These are phyloP conservation scores for Enteromius argenteus DNA, from an alignment of 2,797 vertebrate species.

Conservation along the genomic window DNA sequence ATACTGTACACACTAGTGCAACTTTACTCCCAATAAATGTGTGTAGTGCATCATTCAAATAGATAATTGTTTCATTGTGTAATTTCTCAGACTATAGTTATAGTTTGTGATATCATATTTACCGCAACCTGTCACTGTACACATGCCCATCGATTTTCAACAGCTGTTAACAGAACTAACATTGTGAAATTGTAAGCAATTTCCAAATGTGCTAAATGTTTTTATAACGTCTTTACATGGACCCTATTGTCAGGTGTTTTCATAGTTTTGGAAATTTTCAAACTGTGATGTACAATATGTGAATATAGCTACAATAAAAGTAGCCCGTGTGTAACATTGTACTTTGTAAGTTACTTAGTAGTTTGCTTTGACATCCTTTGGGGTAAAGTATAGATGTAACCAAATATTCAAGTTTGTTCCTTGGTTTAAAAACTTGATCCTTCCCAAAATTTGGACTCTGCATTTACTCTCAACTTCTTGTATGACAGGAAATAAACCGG, in stretches of 20 bases:
- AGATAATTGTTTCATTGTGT: neutral
- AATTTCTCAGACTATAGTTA: neutral
- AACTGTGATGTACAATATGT: neutral
- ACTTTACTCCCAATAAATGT: neutral
- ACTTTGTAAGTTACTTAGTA: neutral
- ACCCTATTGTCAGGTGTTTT: too few species aligned
- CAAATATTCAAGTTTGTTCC: neutral
- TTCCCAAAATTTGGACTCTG: neutral
- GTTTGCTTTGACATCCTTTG: neutral
- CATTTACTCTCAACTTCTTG: constrained; percentile 3
- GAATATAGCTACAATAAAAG: neutral
- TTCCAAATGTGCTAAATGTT: neutral
- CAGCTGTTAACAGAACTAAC: neutral
- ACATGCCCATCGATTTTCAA: neutral
- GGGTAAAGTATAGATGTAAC: neutral
- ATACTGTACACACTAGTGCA: neutral
- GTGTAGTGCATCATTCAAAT: neutral
- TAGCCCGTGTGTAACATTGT: neutral
- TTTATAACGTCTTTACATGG: neutral
- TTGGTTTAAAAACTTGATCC: neutral
- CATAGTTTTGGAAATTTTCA: neutral
- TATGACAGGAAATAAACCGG: constrained; percentile 77
- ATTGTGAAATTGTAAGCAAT: neutral
- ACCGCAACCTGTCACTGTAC: neutral
- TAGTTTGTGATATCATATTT: neutral